Evolutionary conservation across 2,888 invertebrate species (phyloP).

Genomic region (Drosophila hamatofila): DNA sequence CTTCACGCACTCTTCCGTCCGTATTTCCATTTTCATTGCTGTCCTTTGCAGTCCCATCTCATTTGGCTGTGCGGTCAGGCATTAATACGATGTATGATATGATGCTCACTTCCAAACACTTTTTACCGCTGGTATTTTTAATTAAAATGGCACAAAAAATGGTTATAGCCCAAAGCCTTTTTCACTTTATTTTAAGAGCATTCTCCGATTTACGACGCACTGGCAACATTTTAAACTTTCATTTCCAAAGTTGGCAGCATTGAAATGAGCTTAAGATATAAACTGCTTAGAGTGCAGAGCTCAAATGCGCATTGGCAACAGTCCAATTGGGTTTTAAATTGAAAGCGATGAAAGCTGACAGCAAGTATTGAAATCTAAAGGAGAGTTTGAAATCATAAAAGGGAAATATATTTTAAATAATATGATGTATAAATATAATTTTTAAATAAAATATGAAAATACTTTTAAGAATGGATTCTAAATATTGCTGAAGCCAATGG

Average conservation of each 20-base stretch:
- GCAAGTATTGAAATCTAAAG: background rate
- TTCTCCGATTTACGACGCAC: background rate
- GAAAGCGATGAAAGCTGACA: background rate
- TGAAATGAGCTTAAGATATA: background rate
- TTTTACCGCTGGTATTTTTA: slow-evolving; percentile 32
- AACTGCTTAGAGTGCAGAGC: background rate
- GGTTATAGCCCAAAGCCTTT: background rate
- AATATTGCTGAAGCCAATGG: too few relatives aligned
- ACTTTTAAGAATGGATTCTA: too few relatives aligned
- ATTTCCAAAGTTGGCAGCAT: background rate
- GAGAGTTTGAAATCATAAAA: background rate
- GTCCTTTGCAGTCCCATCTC: slow-evolving; percentile 5
- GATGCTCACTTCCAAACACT: slow-evolving; percentile 14
- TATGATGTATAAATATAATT: background rate
- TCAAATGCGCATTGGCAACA: background rate
- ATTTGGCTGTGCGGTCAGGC: slow-evolving; percentile 26
- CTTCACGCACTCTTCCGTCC: background rate
- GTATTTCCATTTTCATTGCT: slow-evolving; percentile 7
- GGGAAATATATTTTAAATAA: background rate
- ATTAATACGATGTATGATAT: slow-evolving; percentile 25
- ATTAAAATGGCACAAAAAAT: slow-evolving; percentile 25
- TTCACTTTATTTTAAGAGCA: slow-evolving; percentile 2
- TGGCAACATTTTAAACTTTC: background rate
- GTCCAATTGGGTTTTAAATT: background rate
- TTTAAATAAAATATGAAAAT: background rate